Conservation (phyloP, 1,140 invertebrate species). For the Pseudomyrmex cubaensis region DNA sequence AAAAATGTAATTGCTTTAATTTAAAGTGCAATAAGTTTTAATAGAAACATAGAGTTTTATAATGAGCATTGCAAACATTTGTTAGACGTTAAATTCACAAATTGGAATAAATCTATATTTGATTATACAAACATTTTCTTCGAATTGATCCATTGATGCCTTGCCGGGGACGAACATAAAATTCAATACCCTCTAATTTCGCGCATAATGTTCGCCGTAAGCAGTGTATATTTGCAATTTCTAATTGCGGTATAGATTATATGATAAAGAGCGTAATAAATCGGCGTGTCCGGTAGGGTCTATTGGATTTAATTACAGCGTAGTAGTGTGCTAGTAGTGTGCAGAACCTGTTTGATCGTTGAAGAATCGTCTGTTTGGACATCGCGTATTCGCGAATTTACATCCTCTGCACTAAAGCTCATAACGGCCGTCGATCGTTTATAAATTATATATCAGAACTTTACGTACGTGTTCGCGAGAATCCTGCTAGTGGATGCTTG, state of each 20-base stretch:
- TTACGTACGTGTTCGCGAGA: not conserved
- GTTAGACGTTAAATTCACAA: conserved; percentile 13
- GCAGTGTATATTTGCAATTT: conserved; percentile 39
- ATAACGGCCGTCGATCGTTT: conserved; percentile 25
- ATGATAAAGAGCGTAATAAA: conserved; percentile 50
- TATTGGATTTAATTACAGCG: conserved; percentile 41
- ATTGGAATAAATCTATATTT: conserved; percentile 37
- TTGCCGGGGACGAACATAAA: conserved; percentile 12
- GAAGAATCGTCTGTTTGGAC: conserved; percentile 15
- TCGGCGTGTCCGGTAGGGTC: conserved; percentile 18
- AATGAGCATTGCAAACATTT: too few relatives aligned
- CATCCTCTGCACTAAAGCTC: conserved; percentile 6
- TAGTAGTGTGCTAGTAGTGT: not conserved
- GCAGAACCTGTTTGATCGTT: conserved; percentile 30
- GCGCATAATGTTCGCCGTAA: conserved; percentile 9
- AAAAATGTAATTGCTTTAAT: not conserved
- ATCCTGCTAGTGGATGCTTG: not conserved
- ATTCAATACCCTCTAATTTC: conserved; percentile 48
- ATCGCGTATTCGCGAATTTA: conserved; percentile 23
- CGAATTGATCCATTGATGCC: conserved; percentile 36
- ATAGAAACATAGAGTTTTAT: too few relatives aligned
- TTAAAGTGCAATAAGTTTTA: not conserved
- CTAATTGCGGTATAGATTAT: conserved; percentile 50
- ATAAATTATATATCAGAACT: conserved; percentile 36
- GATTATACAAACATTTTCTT: conserved; percentile 50